Base-by-base conservation (phyloP, 2,797 vertebrate species). In the Propithecus deckenii region DNA sequence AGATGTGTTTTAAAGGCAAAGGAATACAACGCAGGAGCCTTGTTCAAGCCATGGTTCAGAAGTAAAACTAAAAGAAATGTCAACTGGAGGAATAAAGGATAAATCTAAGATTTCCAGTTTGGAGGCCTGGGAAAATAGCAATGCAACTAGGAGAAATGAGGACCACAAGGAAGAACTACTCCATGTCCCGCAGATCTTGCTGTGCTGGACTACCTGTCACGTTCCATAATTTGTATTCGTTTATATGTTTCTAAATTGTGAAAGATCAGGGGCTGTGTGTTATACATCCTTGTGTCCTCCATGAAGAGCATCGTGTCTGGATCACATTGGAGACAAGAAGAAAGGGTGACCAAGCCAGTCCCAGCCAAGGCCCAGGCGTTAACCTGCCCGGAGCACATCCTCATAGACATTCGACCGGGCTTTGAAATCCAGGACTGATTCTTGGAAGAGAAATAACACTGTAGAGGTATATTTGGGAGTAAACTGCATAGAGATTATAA, bases 161-260 rank as follows among this genome's bases (percentile, higher is more conserved):
- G 12, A 23, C 4, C 30, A 13, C 2, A 30, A 43, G n/a, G 41
- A 84, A 25, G 18, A 38, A 7, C 32, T 20, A 4, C 11, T 57
- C 10, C n/a, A 0, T 22, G 2, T 72, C 17, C 38, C 15, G 11
- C 9, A 15, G 28, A 10, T 28, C 28, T 72, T 13, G 1, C 10
- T 87, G 3, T 15, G 0, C 4, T 75, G 8, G 4, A 11, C 59
- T 22, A 2, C 17, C 4, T 30, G 10, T 30, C 28, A 32, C 0
- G 0, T 35, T 32, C 7, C 15, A 25, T 57, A 46, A 9, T 80
- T 81, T 35, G 12, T 30, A 2, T n/a, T 18, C 63, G 22, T 20
- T 28, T 32, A 0, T 71, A 0, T 41, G 4, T 32, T 76, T 88
- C 23, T 87, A 55, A 59, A 1, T 2, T 28, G 57, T 52, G 25